Percentiles rank a stretch among this genome's conserved stretches.
phyloP scores from a whole-genome alignment of 2,797 vertebrate genomes.

The Nothura maculosa region DNA sequence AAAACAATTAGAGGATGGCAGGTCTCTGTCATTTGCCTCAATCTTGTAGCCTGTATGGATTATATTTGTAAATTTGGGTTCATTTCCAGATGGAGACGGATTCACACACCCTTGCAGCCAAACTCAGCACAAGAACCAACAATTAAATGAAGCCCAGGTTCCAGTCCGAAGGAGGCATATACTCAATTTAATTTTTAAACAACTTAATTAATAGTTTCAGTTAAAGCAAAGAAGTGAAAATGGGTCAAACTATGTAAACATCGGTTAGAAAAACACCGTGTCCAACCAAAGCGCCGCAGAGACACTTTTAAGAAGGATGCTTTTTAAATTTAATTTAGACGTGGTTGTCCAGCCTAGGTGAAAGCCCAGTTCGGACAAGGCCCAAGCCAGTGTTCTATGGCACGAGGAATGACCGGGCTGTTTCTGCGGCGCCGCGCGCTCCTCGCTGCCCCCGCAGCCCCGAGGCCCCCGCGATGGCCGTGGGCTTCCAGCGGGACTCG shows the following conservation, averaged over 20 bases:
- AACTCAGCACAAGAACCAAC: conserved; percentile 39
- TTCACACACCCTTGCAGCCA: conserved; percentile 66
- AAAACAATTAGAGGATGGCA: conserved; percentile 53
- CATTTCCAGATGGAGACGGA: conserved; percentile 53
- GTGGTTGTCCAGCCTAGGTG: conserved; percentile 16
- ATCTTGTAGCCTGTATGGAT: not conserved
- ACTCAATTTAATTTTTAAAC: conserved; percentile 70
- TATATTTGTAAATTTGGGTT: conserved; percentile 55
- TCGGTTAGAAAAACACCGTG: conserved; percentile 61
- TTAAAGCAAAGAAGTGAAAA: conserved; percentile 61
- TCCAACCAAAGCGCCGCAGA: conserved; percentile 56
- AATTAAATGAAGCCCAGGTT: conserved; percentile 69
- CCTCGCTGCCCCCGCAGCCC: not conserved
- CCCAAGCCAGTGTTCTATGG: conserved; percentile 7
- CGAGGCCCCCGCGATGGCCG: not conserved
- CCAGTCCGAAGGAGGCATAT: conserved; percentile 53
- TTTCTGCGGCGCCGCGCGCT: too few species aligned
- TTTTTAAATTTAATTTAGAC: conserved; percentile 61
- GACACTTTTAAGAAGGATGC: conserved; percentile 41
- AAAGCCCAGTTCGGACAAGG: conserved; percentile 44
- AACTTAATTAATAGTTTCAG: conserved; percentile 72
- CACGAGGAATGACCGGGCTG: not conserved
- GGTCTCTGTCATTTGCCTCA: conserved; percentile 33
- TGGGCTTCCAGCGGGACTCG: not conserved
- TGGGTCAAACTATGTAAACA: conserved; percentile 75